Evolutionary conservation across 2,888 invertebrate species (phyloP).

Genomic region (Philereme transversata): DNA sequence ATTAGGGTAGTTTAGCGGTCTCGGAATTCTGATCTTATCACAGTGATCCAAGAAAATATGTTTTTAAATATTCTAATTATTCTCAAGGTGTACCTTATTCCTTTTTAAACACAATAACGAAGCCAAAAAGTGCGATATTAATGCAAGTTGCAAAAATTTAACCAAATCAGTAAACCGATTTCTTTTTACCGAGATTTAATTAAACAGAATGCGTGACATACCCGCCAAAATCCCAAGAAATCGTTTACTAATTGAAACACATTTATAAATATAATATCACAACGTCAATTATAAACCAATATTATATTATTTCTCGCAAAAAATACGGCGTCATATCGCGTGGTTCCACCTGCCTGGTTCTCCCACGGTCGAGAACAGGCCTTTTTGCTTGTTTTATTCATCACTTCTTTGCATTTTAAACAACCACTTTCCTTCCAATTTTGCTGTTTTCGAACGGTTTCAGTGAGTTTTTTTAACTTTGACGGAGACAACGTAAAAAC

Average conservation of each 20-base stretch:
- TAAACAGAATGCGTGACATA: not conserved
- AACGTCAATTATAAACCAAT: conserved; percentile 75
- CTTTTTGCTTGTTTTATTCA: conserved; percentile 47
- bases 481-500: not conserved
- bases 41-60: too few relatives aligned
- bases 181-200: not conserved
- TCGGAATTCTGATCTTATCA: too few relatives aligned
- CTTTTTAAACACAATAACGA: too few relatives aligned
- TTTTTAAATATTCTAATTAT: too few relatives aligned
- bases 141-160: not conserved
- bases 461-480: conserved; percentile 2
- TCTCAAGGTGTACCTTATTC: too few relatives aligned
- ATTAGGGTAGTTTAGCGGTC: too few relatives aligned
- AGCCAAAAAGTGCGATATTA: too few relatives aligned
- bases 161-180: not conserved
- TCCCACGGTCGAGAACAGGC: conserved; percentile 63
- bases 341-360: conserved; percentile 71
- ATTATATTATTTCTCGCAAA: conserved; percentile 50
- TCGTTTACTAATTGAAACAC: conserved; percentile 37
- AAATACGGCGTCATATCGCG: conserved; percentile 54
- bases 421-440: conserved; percentile 77
- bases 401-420: conserved; percentile 68
- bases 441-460: conserved; percentile 62
- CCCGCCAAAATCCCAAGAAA: conserved; percentile 32
- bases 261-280: conserved; percentile 39